Conservation (phyloP, 2,113 vertebrate genomes). For the Notarius quadriscutis region DNA sequence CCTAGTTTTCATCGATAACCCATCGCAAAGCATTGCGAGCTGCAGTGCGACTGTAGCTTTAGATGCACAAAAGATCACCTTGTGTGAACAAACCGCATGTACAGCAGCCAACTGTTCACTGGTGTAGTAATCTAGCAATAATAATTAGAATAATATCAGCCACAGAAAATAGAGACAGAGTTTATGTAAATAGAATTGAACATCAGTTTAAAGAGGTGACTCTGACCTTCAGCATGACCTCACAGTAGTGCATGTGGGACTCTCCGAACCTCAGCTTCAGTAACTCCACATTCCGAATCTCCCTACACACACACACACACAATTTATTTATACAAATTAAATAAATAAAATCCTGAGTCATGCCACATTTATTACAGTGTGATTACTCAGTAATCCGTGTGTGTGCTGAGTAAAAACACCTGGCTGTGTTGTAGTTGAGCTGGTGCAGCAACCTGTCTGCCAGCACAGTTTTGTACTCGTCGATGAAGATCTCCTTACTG, state of each 20-base stretch:
- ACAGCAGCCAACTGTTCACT: not conserved
- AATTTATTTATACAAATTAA: not conserved
- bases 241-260: conserved; percentile 96
- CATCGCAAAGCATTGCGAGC: no score
- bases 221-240: conserved; percentile 92
- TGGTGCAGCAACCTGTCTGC: conserved; percentile 92
- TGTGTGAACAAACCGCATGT: not conserved
- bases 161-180: not conserved
- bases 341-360: not conserved
- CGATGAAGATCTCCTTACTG: conserved; percentile 97
- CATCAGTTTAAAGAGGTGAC: not conserved
- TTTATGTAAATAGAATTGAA: not conserved
- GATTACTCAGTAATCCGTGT: not conserved
- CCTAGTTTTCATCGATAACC: no score
- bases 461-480: conserved; percentile 90
- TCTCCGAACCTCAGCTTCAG: conserved; percentile 96
- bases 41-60: no score
- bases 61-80: not conserved
- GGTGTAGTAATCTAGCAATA: not conserved
- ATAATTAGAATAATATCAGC: not conserved
- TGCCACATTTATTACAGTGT: not conserved
- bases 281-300: conserved; percentile 96
- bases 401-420: conserved; percentile 66
- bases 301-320: conserved; percentile 69
- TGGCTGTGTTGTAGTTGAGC: conserved; percentile 92